Conservation (phyloP, 2,113 vertebrate species). For the Odontesthes bonariensis region DNA sequence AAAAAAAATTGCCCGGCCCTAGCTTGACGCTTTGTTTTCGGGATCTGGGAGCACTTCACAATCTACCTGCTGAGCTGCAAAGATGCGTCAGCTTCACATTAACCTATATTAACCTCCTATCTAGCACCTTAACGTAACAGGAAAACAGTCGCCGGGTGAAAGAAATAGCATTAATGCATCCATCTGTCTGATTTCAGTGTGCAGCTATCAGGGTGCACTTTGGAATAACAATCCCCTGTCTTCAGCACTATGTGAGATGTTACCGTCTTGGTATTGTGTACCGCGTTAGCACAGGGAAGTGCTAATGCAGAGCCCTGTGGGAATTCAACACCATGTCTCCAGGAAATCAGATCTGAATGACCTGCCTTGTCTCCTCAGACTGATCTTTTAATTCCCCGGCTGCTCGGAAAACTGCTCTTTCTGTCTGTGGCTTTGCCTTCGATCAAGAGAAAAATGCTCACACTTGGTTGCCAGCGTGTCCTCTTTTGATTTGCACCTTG, state of each 20-base stretch:
- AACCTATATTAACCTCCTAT: too few species aligned
- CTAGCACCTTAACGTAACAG: too few species aligned
- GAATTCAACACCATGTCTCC: constrained; percentile 38
- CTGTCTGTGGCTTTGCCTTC: constrained; percentile 7
- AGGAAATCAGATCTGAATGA: constrained; percentile 45
- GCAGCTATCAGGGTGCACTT: neutral
- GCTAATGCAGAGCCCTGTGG: constrained; percentile 36
- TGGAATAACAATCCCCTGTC: neutral
- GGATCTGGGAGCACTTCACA: too few species aligned
- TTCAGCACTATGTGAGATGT: neutral
- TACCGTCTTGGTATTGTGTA: constrained; percentile 15
- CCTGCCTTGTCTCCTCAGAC: constrained; percentile 28
- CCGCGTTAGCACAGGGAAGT: constrained; percentile 35
- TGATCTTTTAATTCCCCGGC: constrained; percentile 57
- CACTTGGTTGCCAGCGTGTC: constrained; percentile 2
- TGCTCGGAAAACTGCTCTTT: constrained; percentile 25
- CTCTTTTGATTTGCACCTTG: constrained; percentile 1
- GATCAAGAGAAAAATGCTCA: neutral
- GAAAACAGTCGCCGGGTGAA: too few species aligned
- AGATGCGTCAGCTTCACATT: too few species aligned
- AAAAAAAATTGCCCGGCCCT: too few species aligned
- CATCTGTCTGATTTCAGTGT: neutral
- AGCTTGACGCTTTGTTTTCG: too few species aligned
- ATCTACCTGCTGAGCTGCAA: too few species aligned
- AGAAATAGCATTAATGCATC: too few species aligned